Evolutionary conservation across 37 sponge, comb jelly and placozoan genomes (phyloP), one percentile per base, ranked within the genome.

Genomic region (Theonella swinhoei): DNA sequence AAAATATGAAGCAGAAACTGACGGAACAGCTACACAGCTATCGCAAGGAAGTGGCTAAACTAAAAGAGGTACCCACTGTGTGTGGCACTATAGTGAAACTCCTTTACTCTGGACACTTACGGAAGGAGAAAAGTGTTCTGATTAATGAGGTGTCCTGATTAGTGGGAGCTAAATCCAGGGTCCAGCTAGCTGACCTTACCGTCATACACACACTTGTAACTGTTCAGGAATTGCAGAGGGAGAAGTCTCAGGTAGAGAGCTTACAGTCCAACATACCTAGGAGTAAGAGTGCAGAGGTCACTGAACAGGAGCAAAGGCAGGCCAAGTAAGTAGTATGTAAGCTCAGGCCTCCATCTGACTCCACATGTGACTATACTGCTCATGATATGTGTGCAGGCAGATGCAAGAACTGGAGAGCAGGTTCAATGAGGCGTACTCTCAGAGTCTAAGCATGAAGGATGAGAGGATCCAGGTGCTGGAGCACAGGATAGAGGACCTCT

Each of bases 61-160:
- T 91, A 29, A 95, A 87, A 74, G 95, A 95, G 90, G 95, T 95
- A 0, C 36, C n/a, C n/a, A n/a, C n/a, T n/a, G n/a, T n/a, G n/a
- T n/a, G n/a, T n/a, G n/a, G n/a, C n/a, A n/a, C 36, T 64, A 31
- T 4, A 29, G 11, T 23, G 20, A 29, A 32, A 4, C 61, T 7
- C 28, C 28, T 29, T 64, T 64, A 29, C 28, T 25, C 28, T 64
- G 8, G 64, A 64, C 7, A 30, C 2, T 25, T 3, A 11, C n/a
- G n/a, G n/a, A n/a, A n/a, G n/a, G n/a, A n/a, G n/a, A n/a, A n/a
- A n/a, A n/a, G n/a, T n/a, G n/a, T n/a, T n/a, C n/a, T n/a, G n/a
- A n/a, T n/a, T n/a, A n/a, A n/a, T n/a, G n/a, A n/a, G n/a, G n/a
- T n/a, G 11, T 11, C 4, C 11, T 4, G 4, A 9, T 25, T 25